Conservation (phyloP, 37 sponge, comb jelly and placozoan species). For the Axinella damicornis region DNA sequence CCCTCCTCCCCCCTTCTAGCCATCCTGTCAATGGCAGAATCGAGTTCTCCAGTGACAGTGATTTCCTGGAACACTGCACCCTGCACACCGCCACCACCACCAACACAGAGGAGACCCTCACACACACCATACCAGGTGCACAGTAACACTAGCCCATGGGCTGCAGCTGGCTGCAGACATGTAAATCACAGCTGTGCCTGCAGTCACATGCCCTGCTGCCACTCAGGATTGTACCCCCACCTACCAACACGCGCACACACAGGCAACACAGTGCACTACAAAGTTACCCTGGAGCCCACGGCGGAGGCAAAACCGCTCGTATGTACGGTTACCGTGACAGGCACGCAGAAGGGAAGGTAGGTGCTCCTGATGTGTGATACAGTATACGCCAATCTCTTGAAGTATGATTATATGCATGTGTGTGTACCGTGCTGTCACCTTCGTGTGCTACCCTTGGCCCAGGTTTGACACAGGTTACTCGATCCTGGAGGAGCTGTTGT, state of each 20-base stretch:
- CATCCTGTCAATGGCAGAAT: conserved; percentile 41
- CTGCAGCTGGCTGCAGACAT: too few relatives aligned
- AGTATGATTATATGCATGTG: too few relatives aligned
- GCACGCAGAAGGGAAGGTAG: conserved; percentile 76
- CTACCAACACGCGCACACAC: too few relatives aligned
- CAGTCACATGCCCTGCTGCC: too few relatives aligned
- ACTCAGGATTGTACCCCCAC: too few relatives aligned
- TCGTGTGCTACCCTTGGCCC: too few relatives aligned
- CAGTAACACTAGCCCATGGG: too few relatives aligned
- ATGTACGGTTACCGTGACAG: conserved; percentile 57
- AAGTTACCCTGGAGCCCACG: conserved; percentile 26
- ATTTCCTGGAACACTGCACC: conserved; percentile 17
- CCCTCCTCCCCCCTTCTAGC: neutral
- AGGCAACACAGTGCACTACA: conserved; percentile 70
- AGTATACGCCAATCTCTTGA: too few relatives aligned
- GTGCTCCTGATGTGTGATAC: neutral
- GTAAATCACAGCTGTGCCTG: too few relatives aligned
- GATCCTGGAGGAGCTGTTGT: conserved; percentile 42
- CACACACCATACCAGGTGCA: conserved; percentile 38
- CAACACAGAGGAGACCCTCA: neutral
- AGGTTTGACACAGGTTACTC: conserved; percentile 81
- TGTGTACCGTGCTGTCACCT: too few relatives aligned
- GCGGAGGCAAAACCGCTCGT: conserved; percentile 20
- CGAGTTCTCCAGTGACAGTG: conserved; percentile 9
- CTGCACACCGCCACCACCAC: neutral